A percentile compares a stretch with the other conserved stretches of the same genome.
Evolutionary conservation across 2,113 vertebrate species (phyloP).

Genomic region (Actenoides hombroni): DNA sequence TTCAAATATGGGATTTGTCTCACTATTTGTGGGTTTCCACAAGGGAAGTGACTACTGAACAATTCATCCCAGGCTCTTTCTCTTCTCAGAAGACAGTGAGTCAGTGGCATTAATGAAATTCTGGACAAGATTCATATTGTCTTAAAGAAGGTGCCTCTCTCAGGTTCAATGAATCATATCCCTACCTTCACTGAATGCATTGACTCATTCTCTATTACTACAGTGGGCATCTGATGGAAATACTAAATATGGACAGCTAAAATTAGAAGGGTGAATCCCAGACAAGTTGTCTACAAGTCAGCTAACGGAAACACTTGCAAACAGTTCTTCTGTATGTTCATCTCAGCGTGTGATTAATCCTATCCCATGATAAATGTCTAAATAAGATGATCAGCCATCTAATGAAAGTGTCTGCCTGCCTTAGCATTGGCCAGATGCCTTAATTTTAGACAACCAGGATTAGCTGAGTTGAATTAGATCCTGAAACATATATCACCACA

Average conservation of each 20-base stretch:
- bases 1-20: not conserved
- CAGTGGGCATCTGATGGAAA: not conserved
- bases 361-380: not conserved
- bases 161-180: not conserved
- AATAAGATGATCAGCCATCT: not conserved
- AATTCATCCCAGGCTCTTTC: not conserved
- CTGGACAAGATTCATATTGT: not conserved
- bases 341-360: not conserved
- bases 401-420: accelerated
- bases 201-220: not conserved
- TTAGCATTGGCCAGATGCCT: not conserved
- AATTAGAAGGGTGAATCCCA: not conserved
- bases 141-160: not conserved
- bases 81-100: not conserved
- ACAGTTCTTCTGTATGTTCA: not conserved
- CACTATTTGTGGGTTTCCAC: not conserved
- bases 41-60: not conserved
- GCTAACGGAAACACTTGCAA: not conserved
- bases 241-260: not conserved
- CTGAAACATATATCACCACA: not conserved
- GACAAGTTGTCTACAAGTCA: not conserved
- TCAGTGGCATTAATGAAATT: not conserved
- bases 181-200: not conserved
- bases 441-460: not conserved
- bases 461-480: not conserved